A percentile compares a stretch with the other conserved stretches of the same genome.
These are phyloP conservation scores for Pseudocheirus occidentalis DNA, from an alignment of 2,797 vertebrate genomes.

Conservation along the genomic window DNA sequence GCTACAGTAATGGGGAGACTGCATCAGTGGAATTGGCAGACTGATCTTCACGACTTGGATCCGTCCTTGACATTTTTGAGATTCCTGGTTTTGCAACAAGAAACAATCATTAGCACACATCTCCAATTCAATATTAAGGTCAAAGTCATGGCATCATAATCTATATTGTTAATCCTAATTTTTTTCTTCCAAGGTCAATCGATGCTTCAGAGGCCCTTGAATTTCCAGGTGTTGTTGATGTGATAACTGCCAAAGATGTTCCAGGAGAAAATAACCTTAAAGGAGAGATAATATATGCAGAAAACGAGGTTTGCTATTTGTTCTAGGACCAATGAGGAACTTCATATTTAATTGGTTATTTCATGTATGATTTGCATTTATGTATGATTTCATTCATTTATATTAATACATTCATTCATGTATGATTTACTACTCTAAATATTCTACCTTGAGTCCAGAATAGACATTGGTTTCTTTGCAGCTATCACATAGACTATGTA, in stretches of 20 bases:
- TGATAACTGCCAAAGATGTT: constrained; percentile 86
- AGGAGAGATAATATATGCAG: constrained; percentile 84
- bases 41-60: background rate
- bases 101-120: background rate
- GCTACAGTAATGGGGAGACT: background rate
- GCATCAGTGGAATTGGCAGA: background rate
- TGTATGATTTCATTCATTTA: too few species aligned
- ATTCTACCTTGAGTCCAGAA: background rate
- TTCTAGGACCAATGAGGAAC: background rate
- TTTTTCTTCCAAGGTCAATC: constrained; percentile 80
- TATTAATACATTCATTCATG: too few species aligned
- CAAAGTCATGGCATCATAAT: constrained; percentile 16
- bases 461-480: background rate
- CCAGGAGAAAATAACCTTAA: constrained; percentile 83
- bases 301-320: constrained; percentile 81
- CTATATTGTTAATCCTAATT: background rate
- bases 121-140: background rate
- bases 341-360: background rate
- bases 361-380: too few species aligned
- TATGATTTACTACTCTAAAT: constrained; percentile 10
- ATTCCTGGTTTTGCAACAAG: background rate
- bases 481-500: background rate
- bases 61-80: constrained; percentile 23
- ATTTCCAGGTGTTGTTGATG: constrained; percentile 85
- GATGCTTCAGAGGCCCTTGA: constrained; percentile 83